Percentiles rank a stretch among this genome's conserved stretches.
These are phyloP conservation scores for Pygoscelis antarcticus DNA, from an alignment of 2,113 vertebrate species.

Conservation along the genomic window DNA sequence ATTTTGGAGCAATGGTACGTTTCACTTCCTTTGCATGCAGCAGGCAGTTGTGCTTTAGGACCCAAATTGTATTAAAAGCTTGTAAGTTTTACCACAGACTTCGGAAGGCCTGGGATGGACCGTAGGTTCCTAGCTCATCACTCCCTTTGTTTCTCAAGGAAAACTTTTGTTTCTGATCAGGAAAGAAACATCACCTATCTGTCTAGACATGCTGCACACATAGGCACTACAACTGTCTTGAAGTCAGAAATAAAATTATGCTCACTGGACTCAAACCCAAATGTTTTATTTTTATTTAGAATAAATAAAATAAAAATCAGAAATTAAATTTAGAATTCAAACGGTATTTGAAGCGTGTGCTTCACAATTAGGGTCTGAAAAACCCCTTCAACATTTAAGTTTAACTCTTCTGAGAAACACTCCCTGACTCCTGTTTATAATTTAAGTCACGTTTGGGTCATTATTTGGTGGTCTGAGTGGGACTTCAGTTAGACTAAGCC, in stretches of 20 bases:
- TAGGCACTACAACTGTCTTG: not conserved
- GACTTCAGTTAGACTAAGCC: not conserved
- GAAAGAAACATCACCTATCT: not conserved
- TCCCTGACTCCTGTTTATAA: not conserved
- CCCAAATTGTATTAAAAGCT: not conserved
- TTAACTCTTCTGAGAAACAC: not conserved
- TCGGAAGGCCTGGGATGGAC: not conserved
- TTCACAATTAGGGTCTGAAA: not conserved
- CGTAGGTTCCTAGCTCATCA: not conserved
- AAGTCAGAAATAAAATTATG: not conserved
- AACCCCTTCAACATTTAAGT: not conserved
- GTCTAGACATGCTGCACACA: not conserved
- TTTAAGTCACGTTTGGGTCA: not conserved
- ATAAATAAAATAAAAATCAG: not conserved
- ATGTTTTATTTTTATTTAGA: not conserved
- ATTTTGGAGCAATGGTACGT: not conserved
- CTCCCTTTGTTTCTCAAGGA: not conserved
- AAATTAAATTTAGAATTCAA: not conserved
- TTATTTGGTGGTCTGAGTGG: not conserved
- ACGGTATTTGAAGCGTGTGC: not conserved
- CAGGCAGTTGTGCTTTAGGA: not conserved
- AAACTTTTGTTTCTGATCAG: not conserved
- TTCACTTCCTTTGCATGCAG: not conserved
- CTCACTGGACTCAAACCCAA: not conserved
- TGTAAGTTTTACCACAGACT: not conserved